Evolutionary conservation across 2,113 vertebrate species (phyloP).

Genomic region (Eulacestoma nigropectus): DNA sequence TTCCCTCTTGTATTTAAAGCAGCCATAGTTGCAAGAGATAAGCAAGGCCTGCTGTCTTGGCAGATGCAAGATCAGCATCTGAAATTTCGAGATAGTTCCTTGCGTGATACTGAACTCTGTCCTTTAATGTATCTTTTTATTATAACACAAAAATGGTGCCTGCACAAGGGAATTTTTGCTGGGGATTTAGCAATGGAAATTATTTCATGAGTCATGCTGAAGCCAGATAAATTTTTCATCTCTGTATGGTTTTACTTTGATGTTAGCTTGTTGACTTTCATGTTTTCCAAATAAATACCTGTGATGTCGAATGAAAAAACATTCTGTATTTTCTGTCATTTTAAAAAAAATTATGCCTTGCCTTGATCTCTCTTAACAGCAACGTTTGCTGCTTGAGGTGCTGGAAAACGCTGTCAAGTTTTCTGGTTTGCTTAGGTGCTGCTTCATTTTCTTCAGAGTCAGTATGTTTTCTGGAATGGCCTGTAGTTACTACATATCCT

Average conservation of each 20-base stretch:
- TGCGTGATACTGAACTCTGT: neutral
- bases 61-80: neutral
- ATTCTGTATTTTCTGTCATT: neutral
- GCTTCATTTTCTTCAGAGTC: neutral
- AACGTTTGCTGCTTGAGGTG: neutral
- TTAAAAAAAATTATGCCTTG: neutral
- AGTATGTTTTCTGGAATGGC: neutral
- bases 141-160: neutral
- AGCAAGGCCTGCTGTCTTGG: neutral
- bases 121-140: neutral
- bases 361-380: constrained; percentile 6
- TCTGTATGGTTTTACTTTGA: neutral
- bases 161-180: neutral
- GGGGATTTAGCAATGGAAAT: neutral
- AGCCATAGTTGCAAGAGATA: neutral
- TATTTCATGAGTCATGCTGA: neutral
- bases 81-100: neutral
- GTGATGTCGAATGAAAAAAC: neutral
- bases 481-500: neutral
- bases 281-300: neutral
- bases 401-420: neutral
- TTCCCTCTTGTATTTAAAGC: neutral
- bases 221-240: neutral
- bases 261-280: constrained; percentile 4
- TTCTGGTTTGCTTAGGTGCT: neutral